phyloP scores from a whole-genome alignment of 2,888 invertebrate species.

The Piscicola geometra region DNA sequence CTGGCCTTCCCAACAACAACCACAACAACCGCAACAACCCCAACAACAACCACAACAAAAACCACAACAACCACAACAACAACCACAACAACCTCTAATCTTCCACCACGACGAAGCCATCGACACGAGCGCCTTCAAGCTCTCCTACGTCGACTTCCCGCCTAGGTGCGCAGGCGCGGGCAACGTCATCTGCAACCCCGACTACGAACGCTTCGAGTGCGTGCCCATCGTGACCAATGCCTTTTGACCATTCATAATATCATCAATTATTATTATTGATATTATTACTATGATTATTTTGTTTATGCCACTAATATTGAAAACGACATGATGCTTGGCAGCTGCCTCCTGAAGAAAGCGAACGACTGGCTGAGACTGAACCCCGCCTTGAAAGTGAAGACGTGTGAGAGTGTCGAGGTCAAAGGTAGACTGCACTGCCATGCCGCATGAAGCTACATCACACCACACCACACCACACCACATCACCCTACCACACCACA shows the following conservation, averaged over 20 bases:
- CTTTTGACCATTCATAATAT: too few relatives aligned
- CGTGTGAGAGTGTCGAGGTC: slow-evolving; percentile 46
- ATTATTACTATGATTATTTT: too few relatives aligned
- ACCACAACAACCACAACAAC: not conserved
- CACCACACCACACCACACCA: too few relatives aligned
- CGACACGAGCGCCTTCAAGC: slow-evolving; percentile 35
- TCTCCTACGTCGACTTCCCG: slow-evolving; percentile 45
- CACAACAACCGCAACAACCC: slow-evolving; percentile 17
- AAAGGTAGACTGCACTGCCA: slow-evolving; percentile 38
- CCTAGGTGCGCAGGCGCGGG: slow-evolving; percentile 45
- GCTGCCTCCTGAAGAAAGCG: slow-evolving; percentile 42
- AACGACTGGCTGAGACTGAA: slow-evolving; percentile 44
- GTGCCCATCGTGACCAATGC: too few relatives aligned
- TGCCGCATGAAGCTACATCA: too few relatives aligned
- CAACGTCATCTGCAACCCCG: slow-evolving; percentile 44
- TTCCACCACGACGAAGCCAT: too few relatives aligned
- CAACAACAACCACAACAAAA: slow-evolving; percentile 31
- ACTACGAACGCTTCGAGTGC: slow-evolving; percentile 45
- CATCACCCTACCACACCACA: too few relatives aligned
- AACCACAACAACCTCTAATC: not conserved
- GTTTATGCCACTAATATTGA: too few relatives aligned
- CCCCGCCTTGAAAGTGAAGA: slow-evolving; percentile 42
- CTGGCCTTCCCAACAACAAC: not conserved
- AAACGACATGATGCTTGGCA: slow-evolving; percentile 30
- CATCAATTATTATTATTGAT: too few relatives aligned